Percentiles rank a stretch among this genome's conserved stretches.
These are phyloP conservation scores for Xenotilapia flavipinnis DNA, from an alignment of 2,113 vertebrate species.

Conservation along the genomic window DNA sequence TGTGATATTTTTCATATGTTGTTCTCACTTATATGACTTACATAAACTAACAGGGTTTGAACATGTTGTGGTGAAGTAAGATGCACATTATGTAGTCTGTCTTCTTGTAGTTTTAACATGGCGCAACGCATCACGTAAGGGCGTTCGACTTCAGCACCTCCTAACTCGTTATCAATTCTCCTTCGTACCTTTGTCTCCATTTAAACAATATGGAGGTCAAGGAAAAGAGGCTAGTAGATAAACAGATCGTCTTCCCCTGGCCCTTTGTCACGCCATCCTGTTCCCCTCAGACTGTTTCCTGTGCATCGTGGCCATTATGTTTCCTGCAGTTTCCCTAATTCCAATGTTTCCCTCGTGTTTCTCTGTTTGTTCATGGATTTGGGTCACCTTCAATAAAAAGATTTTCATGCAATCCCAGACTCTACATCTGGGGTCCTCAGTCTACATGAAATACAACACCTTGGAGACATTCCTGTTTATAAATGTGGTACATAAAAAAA, in stretches of 20 bases:
- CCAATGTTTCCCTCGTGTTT: not conserved
- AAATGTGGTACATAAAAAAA: not conserved
- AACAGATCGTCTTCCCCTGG: not conserved
- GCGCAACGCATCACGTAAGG: rapidly evolving
- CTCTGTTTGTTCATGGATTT: rapidly evolving
- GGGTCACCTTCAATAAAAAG: not conserved
- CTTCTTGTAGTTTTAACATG: not conserved
- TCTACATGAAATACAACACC: not conserved
- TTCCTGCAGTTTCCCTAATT: not conserved
- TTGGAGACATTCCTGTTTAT: not conserved
- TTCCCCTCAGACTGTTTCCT: not conserved
- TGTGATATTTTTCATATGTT: rapidly evolving
- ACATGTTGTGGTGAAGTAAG: not conserved
- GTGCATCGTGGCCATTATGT: not conserved
- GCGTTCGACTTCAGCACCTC: not conserved
- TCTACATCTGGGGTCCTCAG: not conserved
- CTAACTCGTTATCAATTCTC: not conserved
- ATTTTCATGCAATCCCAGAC: not conserved
- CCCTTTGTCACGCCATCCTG: not conserved
- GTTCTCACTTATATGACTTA: not conserved
- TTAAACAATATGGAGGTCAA: not conserved
- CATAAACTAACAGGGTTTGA: not conserved
- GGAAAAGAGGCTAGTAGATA: rapidly evolving
- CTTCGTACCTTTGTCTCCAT: not conserved
- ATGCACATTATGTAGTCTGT: not conserved